phyloP scores from a whole-genome alignment of 37 sponge, comb jelly and placozoan genomes.

The Eunapius fragilis region DNA sequence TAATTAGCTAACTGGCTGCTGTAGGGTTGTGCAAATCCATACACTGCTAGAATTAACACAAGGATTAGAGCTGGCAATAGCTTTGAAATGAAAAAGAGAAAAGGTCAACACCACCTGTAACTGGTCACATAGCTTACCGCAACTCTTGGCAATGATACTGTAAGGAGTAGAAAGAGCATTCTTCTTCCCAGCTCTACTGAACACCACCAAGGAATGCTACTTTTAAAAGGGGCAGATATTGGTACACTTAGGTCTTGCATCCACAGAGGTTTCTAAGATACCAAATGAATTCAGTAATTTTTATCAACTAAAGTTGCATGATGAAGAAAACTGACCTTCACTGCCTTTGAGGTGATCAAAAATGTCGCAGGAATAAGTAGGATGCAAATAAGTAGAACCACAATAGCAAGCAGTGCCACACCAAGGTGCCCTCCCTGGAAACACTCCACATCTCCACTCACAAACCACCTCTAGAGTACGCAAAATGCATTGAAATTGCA shows the following conservation, averaged over 20 bases:
- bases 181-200: conserved; percentile 18
- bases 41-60: conserved; percentile 4
- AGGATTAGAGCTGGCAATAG: conserved; percentile 18
- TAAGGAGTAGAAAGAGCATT: conserved; percentile 9
- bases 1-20: conserved; percentile 12
- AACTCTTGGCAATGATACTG: background rate
- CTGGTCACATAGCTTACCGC: background rate
- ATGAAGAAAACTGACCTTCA: too few species aligned
- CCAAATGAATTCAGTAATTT: background rate
- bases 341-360: too few species aligned
- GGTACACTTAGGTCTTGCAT: background rate
- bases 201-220: conserved; percentile 9
- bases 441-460: conserved; percentile 25
- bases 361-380: background rate
- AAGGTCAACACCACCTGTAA: background rate
- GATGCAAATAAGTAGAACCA: background rate
- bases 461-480: conserved; percentile 30
- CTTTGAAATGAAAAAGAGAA: conserved; percentile 17
- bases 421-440: conserved; percentile 38
- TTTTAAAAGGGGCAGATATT: background rate
- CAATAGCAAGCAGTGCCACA: conserved; percentile 33
- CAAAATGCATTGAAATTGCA: background rate
- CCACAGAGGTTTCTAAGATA: background rate
- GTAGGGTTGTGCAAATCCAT: conserved; percentile 57
- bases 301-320: too few species aligned